Conservation (phyloP, 2,797 vertebrate genomes). For the Scolopax rusticola region DNA sequence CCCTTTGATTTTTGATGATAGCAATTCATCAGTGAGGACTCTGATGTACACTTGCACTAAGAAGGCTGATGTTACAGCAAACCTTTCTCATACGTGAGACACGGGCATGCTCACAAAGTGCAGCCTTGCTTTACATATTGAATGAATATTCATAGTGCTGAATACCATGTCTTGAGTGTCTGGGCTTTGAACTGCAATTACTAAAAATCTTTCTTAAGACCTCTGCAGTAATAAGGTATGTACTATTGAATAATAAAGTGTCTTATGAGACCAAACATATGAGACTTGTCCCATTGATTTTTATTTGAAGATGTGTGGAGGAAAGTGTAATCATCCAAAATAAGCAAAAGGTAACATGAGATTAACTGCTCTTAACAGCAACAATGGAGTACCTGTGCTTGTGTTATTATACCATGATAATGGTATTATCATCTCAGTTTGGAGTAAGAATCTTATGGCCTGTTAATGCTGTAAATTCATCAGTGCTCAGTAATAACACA, state of each 20-base stretch:
- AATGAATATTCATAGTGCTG: background rate
- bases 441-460: background rate
- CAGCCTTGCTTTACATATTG: background rate
- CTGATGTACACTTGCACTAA: background rate
- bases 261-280: background rate
- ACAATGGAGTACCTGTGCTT: background rate
- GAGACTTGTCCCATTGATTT: background rate
- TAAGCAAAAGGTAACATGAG: background rate
- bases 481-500: background rate
- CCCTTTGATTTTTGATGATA: background rate
- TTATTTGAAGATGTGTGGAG: background rate
- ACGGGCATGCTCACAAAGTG: background rate
- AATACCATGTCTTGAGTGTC: rapidly evolving
- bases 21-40: background rate
- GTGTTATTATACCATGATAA: background rate
- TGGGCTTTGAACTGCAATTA: background rate
- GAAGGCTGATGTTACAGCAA: background rate
- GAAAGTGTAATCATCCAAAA: background rate
- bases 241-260: background rate
- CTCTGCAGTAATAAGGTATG: background rate
- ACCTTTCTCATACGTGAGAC: background rate
- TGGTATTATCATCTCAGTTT: background rate
- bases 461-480: background rate
- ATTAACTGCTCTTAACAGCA: background rate
- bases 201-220: background rate